Evolutionary conservation across 1,140 invertebrate genomes (phyloP).

Genomic region (Aleiodes sp.): DNA sequence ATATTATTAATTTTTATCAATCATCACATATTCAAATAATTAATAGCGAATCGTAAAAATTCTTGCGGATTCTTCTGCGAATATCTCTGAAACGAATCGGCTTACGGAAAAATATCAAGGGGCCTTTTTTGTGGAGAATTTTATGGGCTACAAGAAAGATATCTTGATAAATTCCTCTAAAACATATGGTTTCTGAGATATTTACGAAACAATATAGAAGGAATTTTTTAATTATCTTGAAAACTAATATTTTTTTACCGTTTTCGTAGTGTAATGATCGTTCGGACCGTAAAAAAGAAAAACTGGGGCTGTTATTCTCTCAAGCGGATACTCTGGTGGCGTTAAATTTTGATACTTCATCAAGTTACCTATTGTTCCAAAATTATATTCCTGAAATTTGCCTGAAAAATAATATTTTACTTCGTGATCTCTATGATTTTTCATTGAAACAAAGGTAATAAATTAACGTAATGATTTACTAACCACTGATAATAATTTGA

Average conservation of each 20-base stretch:
- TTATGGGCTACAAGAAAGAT: not conserved
- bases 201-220: not conserved
- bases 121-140: too few relatives aligned
- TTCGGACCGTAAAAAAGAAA: slow-evolving; percentile 71
- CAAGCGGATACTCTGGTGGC: slow-evolving; percentile 71
- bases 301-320: slow-evolving; percentile 72
- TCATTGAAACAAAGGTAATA: not conserved
- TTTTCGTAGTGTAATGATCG: slow-evolving; percentile 64
- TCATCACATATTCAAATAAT: not conserved
- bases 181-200: too few relatives aligned
- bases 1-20: not conserved
- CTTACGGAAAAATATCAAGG: too few relatives aligned
- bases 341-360: slow-evolving; percentile 58
- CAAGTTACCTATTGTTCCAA: slow-evolving; percentile 58
- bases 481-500: slow-evolving; percentile 60
- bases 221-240: not conserved
- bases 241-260: slow-evolving; percentile 42
- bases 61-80: too few relatives aligned
- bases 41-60: too few relatives aligned
- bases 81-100: too few relatives aligned
- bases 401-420: slow-evolving; percentile 37
- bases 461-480: slow-evolving; percentile 12
- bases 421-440: not conserved
- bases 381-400: slow-evolving; percentile 49
- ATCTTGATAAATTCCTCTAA: too few relatives aligned